Base-by-base conservation (phyloP, 2,113 vertebrate species). In the Eurypyga helias region DNA sequence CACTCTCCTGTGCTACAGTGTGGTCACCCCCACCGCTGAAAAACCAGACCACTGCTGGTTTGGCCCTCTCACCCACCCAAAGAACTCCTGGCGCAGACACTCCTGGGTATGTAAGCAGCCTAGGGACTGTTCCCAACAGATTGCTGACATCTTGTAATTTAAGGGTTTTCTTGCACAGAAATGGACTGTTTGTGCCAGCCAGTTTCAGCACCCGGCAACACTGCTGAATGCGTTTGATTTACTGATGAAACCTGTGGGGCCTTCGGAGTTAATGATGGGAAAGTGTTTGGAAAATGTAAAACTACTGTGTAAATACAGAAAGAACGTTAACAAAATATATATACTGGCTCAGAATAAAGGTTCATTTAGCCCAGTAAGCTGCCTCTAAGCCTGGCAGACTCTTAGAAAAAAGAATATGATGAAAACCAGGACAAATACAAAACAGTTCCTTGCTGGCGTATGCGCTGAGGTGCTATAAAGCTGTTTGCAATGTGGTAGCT, bases 1-100 rank as follows among this genome's bases (percentile, higher is more conserved):
- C 31, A 62, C 6, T 3, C 18, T 38, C 0, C 0, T 34, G 24
- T 3, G 3, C 9, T 10, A 25, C 18, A 60, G 41, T 7, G 5
- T 8, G 3, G 34, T 23, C 66, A 71, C 28, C 29, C 7, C 10
- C 29, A n/a, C 23, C 0, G 1, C 48, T 43, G 33, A n/a, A 33
- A 87, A 66, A 55, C 6, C n/a, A 80, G 33, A 10, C 38, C 31
- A 51, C 65, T 31, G 49, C 57, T 41, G 14, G 49, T 38, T 55
- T 49, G 51, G 25, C 25, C 38, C 52, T n/a, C 13, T 8, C 83
- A 72, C 33, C 49, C 14, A 24, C 17, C 25, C 67, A 91, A 1
- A 31, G 11, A 17, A 62, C 10, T 83, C 78, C 67, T 29, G 46
- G 48, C 83, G 79, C 17, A 79, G 66, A 24, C 17, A 20, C 17